These are phyloP conservation scores for Panonychus citri DNA, from an alignment of 1,140 invertebrate species.

Conservation along the genomic window DNA sequence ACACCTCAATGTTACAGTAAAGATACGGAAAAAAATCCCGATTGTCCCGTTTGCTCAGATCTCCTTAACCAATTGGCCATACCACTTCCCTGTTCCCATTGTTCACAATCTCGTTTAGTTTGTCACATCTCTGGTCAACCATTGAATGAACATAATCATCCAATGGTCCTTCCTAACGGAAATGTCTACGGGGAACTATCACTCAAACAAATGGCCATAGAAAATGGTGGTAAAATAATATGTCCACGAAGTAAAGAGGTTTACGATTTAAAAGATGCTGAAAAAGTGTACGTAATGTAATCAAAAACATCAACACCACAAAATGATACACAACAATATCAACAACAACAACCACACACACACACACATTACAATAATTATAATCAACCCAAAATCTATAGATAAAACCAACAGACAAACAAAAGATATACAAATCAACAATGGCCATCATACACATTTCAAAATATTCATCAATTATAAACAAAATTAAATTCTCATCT, in stretches of 20 bases:
- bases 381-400: too few species aligned
- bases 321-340: too few species aligned
- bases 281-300: constrained; percentile 91
- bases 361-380: too few species aligned
- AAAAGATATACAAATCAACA: too few species aligned
- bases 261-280: constrained; percentile 63
- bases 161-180: constrained; percentile 94
- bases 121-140: constrained; percentile 70
- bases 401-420: too few species aligned
- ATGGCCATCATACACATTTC: too few species aligned
- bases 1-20: constrained; percentile 41
- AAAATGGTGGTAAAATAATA: constrained; percentile 61
- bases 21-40: constrained; percentile 35
- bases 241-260: constrained; percentile 77
- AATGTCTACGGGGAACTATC: constrained; percentile 90
- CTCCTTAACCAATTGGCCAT: constrained; percentile 64
- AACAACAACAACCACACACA: too few species aligned
- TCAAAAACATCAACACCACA: too few species aligned
- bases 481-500: too few species aligned
- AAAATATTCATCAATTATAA: too few species aligned
- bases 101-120: constrained; percentile 76
- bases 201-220: constrained; percentile 57
- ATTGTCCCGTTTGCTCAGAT: constrained; percentile 79
- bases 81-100: constrained; percentile 76
- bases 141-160: constrained; percentile 92